Base-by-base conservation (phyloP, 2,797 vertebrate genomes). In the Sebastes nivosus region DNA sequence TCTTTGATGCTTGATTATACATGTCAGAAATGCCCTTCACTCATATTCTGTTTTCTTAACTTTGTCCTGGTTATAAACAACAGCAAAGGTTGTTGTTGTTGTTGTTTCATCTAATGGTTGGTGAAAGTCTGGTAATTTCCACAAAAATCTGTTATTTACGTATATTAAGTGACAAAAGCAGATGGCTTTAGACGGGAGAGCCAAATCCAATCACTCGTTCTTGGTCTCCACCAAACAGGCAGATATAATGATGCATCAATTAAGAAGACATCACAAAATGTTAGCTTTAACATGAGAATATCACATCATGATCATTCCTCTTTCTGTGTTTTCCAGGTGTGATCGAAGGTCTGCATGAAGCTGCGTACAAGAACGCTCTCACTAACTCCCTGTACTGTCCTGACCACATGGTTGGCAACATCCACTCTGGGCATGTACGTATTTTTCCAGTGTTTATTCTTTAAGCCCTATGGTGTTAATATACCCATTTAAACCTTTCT, bases 331-430 rank as follows among this genome's bases (percentile, higher is more conserved):
- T 36, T 75, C 18, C 46, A 99, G 99, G 86, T 88, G 82, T 99
- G 79, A 84, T 99, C 77, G 99, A 99, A 92, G 96, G 94, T 86
- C 91, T 99, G 73, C 99, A 99, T 75, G 93, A 90, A 75, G 97
- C 94, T 16, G 97, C 99, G 79, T 99, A 97, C 74, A 97, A 97
- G 89, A 97, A 97, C 30, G 86, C 97, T 57, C 96, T 99, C 75
- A 94, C 95, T 84, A 99, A 99, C 91, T 96, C 98, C 12, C 92
- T 99, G 60, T 99, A 97, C 87, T 99, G 98, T 92, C 99, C 98
- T 54, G 95, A 96, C 79, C 97, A 97, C 89, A 95, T 95, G 95
- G 76, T 98, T 77, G 98, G 97, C 82, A 96, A 97, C 79, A 93
- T 99, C 86, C 94, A 96, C 32, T 78, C 97, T 57, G 97, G 98